Percentiles rank a stretch among this genome's conserved stretches.
Conservation (phyloP, 2,113 vertebrate species). For the Ardeotis arabs region DNA sequence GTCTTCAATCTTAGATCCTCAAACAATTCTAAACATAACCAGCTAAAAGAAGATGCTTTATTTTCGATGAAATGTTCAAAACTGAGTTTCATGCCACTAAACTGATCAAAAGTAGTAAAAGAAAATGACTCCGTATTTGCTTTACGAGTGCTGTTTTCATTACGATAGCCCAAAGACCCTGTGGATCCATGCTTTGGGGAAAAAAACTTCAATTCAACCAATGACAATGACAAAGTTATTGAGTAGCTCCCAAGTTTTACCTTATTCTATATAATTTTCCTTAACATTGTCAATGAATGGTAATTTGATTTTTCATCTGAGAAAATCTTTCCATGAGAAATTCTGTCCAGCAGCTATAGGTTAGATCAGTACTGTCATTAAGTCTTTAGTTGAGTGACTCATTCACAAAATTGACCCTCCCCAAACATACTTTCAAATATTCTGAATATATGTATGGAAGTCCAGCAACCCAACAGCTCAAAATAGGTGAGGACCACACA, state of each 20-base stretch:
- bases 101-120: neutral
- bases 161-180: neutral
- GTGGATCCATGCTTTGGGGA: no score
- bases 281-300: neutral
- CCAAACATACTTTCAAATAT: neutral
- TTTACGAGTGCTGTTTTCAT: neutral
- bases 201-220: neutral
- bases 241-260: neutral
- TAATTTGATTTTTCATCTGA: neutral
- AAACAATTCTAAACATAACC: neutral
- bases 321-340: neutral
- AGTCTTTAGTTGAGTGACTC: neutral
- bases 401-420: neutral
- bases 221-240: neutral
- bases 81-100: neutral
- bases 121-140: neutral
- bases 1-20: neutral
- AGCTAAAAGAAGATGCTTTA: neutral
- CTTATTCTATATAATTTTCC: neutral
- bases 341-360: neutral
- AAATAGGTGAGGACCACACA: neutral
- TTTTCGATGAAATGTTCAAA: neutral
- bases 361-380: neutral
- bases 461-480: neutral
- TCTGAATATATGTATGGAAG: neutral